Evolutionary conservation across 2,888 invertebrate species (phyloP), one percentile per base, ranked within the genome.

Genomic region (Periphyllus acericola): DNA sequence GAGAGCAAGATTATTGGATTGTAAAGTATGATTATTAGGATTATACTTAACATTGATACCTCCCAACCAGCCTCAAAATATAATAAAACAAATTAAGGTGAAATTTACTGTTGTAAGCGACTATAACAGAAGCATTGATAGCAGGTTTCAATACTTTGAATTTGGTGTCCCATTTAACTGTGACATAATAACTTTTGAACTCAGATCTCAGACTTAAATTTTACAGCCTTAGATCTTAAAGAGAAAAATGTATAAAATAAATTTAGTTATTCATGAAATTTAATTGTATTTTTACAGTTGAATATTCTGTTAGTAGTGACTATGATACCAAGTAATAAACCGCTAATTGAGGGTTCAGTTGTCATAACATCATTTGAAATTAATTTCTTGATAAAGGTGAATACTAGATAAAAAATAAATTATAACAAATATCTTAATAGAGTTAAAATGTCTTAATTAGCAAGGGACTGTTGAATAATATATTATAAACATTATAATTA

Each of bases 311-410:
- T 98, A 90, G 98, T 94, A 89, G 97, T 95, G 90, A 99, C 91
- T 92, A 99, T 99, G 89, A 99, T 94, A 89, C 99, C 99, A 91
- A 97, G 95, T 90, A 98, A 93, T 92, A 98, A 96, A 92, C 99
- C 98, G 91, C 96, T 95, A 89, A 98, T 94, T 88, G 97, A 95
- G 89, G 99, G 93, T 92, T 99, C 99, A 83, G 98, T 97, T 90
- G 95, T 95, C 90, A 99, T 93, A 85, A 97, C 96, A 93, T 99
- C 99, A 92, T 99, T 98, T 89, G 99, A 99, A 92, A 97, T 99
- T 99, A 99, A 99, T 92, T 97, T 99, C 92, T 99, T 99, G 90
- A 97, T 96, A 92, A 99, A 96, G 83, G 98, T 97, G 89, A 99
- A 92, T 90, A 98, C 94, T 94, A 90, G 80, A 90, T 90, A 89